Evolutionary conservation across 2,888 invertebrate genomes (phyloP), one percentile per base, ranked within the genome.

Genomic region (Osedax fenrisi): DNA sequence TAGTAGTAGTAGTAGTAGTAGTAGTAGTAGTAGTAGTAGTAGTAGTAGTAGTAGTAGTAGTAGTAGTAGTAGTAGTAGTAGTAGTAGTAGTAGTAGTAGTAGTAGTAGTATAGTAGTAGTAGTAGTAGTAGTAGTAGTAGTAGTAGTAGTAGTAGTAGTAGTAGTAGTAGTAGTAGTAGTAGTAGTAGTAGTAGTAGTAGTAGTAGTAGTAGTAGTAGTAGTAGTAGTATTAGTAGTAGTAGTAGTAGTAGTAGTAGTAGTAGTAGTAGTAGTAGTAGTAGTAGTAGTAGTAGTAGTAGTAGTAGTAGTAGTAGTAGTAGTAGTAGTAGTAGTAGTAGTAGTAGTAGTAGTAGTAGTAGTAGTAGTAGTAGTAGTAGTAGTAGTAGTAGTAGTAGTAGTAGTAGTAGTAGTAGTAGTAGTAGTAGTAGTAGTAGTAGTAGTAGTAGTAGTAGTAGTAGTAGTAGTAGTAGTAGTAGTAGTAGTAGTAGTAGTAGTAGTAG

Each of bases 371-470:
- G n/a, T 64, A 64, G 23, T 21, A 64, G 23, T 64, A 64, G 21
- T 64, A 64, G 23, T 10, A 64, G 21, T 64, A 64, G 64, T 64
- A 64, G 21, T 64, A 23, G 23, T 64, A 64, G 21, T 23, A 64
- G 21, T 21, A 64, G 23, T 13, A 13, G 21, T 64, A 64, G 64
- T 64, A 64, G 64, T 64, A 69, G n/a, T n/a, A 69, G 25, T 21
- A n/a, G 21, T 25, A 23, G 21, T n/a, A 23, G 26, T 69, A 23
- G 26, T 23, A 69, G 21, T 27, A 69, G 25, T 69, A 23, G 23
- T 69, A 69, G 70, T 69, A 69, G 70, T 69, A 69, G 70, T 69
- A 69, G 70, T 23, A 69, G 70, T 64, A 64, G 64, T n/a, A 64
- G 64, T 64, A 64, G 64, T 64, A 64, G 64, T 64, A 22, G 64